A percentile compares a stretch with the other conserved stretches of the same genome.
Evolutionary conservation across 2,888 invertebrate genomes (phyloP).

Genomic region (Drosophila percnosoma): DNA sequence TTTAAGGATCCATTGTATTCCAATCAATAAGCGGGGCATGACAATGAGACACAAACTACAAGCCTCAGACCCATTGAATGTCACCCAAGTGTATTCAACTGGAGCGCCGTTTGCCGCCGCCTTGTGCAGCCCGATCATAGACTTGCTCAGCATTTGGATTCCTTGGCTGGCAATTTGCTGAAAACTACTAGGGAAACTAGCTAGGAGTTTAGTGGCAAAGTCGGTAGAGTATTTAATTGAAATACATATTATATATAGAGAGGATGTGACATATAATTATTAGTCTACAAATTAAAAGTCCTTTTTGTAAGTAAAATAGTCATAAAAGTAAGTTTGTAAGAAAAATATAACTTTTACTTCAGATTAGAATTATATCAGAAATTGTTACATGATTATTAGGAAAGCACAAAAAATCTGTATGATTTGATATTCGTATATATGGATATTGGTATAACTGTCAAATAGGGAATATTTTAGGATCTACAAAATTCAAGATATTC

Average conservation of each 20-base stretch:
- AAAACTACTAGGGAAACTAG: constrained; percentile 1
- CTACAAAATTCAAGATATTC: too few species aligned
- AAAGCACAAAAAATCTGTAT: background rate
- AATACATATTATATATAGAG: background rate
- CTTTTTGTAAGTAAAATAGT: background rate
- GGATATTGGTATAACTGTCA: too few species aligned
- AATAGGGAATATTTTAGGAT: too few species aligned
- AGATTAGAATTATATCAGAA: background rate
- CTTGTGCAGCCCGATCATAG: background rate
- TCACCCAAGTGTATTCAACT: constrained; percentile 61
- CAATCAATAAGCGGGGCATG: constrained; percentile 80
- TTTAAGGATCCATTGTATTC: constrained; percentile 85
- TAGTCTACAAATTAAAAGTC: background rate
- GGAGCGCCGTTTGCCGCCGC: constrained; percentile 72
- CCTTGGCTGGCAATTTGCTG: background rate
- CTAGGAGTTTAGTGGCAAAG: background rate
- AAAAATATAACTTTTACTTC: background rate
- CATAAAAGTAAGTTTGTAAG: background rate
- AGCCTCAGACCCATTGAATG: constrained; percentile 56
- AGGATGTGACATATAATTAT: background rate
- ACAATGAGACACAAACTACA: constrained; percentile 72
- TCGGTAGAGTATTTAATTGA: background rate
- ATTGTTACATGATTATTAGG: background rate
- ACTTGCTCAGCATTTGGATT: background rate
- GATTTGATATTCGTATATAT: too few species aligned